Conservation (phyloP, 1,140 invertebrate genomes). For the Holcopasites calliopsidis region DNA sequence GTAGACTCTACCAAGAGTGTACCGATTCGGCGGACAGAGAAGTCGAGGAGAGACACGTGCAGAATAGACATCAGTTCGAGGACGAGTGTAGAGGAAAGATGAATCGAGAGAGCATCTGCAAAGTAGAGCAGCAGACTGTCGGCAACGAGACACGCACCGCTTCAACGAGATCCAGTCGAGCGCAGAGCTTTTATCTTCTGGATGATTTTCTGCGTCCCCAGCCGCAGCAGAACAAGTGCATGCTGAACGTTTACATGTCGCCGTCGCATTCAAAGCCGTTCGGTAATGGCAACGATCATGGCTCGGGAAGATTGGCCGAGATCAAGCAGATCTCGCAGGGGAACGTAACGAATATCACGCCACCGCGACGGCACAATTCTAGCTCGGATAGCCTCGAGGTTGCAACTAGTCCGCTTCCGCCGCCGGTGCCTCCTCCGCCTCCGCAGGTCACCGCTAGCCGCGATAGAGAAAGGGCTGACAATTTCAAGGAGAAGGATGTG, state of each 20-base stretch:
- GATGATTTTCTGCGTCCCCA: conserved; percentile 80
- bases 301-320: conserved; percentile 55
- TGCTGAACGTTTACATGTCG: conserved; percentile 69
- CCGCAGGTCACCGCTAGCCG: conserved; percentile 66
- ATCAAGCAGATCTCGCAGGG: conserved; percentile 52
- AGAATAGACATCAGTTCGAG: conserved; percentile 52
- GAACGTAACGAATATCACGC: conserved; percentile 73
- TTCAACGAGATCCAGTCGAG: conserved; percentile 70
- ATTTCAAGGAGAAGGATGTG: conserved; percentile 69
- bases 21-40: conserved; percentile 35
- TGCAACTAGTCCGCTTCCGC: conserved; percentile 77
- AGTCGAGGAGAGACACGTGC: conserved; percentile 40
- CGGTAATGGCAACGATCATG: conserved; percentile 53
- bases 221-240: conserved; percentile 69
- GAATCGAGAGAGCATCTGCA: conserved; percentile 43
- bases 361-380: conserved; percentile 77
- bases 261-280: conserved; percentile 54
- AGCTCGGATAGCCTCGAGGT: conserved; percentile 78
- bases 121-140: conserved; percentile 36
- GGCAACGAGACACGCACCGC: conserved; percentile 54
- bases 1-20: conserved; percentile 68
- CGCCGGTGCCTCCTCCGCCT: conserved; percentile 76
- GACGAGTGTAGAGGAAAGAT: conserved; percentile 52
- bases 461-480: conserved; percentile 65
- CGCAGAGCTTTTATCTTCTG: conserved; percentile 80